phyloP scores from a whole-genome alignment of 2,797 vertebrate genomes.

The Remorina albescens region DNA sequence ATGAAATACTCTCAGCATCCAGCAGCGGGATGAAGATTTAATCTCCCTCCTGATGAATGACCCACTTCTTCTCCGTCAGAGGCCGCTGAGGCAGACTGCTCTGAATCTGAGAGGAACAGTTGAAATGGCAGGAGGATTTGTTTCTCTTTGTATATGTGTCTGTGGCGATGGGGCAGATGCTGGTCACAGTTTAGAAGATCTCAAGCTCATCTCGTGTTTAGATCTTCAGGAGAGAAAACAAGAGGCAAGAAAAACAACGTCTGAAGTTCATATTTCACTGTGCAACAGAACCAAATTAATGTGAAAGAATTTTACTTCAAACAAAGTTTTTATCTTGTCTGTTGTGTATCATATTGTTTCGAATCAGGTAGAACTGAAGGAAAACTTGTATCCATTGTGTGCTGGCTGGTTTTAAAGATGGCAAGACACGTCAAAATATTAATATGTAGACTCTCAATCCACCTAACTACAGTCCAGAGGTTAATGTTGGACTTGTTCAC shows the following conservation, averaged over 20 bases:
- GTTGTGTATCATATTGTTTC: not conserved
- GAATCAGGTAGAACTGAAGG: not conserved
- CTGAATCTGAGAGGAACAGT: constrained; percentile 40
- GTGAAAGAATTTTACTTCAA: not conserved
- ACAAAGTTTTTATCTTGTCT: constrained; percentile 1
- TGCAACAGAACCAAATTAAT: constrained; percentile 11
- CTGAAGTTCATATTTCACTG: constrained; percentile 24
- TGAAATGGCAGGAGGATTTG: constrained; percentile 35
- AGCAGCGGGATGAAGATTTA: constrained; percentile 74
- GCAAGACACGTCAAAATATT: too few species aligned
- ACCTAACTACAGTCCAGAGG: not conserved
- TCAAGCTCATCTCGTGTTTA: constrained; percentile 32
- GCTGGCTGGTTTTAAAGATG: too few species aligned
- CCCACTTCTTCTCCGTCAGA: constrained; percentile 60
- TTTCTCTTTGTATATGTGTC: constrained; percentile 21
- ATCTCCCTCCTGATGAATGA: constrained; percentile 77
- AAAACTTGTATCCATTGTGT: not conserved
- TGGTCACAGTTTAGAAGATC: constrained; percentile 20
- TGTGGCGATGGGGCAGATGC: not conserved
- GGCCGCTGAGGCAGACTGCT: constrained; percentile 47
- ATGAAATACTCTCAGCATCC: constrained; percentile 63
- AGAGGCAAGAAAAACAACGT: constrained; percentile 13
- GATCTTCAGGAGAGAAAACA: constrained; percentile 31
- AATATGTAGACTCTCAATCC: not conserved
- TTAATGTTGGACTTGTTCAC: not conserved